A percentile compares a stretch with the other conserved stretches of the same genome.
Evolutionary conservation across 2,888 invertebrate species (phyloP).

Genomic region (Drosophila glabriapex): DNA sequence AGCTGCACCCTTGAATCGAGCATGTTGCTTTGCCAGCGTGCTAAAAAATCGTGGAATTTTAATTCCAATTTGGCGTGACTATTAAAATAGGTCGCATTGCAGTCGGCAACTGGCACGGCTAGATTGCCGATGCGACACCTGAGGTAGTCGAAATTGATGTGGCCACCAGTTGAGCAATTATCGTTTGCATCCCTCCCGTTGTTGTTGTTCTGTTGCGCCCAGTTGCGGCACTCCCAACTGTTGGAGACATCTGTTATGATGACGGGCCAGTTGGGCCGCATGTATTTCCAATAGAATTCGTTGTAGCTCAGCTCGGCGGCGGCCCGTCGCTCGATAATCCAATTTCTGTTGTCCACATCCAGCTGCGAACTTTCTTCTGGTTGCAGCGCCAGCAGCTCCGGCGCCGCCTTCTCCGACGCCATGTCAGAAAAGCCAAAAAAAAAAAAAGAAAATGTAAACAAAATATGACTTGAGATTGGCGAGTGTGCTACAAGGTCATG

Average conservation of each 20-base stretch:
- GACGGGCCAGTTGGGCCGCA: slow-evolving; percentile 89
- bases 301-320: slow-evolving; percentile 85
- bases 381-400: slow-evolving; percentile 52
- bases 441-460: slow-evolving; percentile 56
- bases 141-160: slow-evolving; percentile 87
- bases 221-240: slow-evolving; percentile 89
- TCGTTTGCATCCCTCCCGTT: slow-evolving; percentile 12
- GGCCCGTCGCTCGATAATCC: slow-evolving; percentile 41
- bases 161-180: slow-evolving; percentile 17
- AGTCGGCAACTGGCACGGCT: slow-evolving; percentile 92
- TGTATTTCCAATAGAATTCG: slow-evolving; percentile 87
- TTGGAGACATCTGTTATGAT: slow-evolving; percentile 88
- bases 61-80: slow-evolving; percentile 90
- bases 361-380: slow-evolving; percentile 6
- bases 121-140: slow-evolving; percentile 87
- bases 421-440: slow-evolving; percentile 42
- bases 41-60: slow-evolving; percentile 89
- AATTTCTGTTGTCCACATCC: neutral
- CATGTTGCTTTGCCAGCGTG: slow-evolving; percentile 88
- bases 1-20: neutral
- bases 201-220: slow-evolving; percentile 84
- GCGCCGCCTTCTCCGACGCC: slow-evolving; percentile 53
- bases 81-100: slow-evolving; percentile 90
- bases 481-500: slow-evolving; percentile 24
- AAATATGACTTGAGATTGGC: slow-evolving; percentile 30